Evolutionary conservation across 2,888 invertebrate genomes (phyloP).

Genomic region (Drosophila kanekoi): DNA sequence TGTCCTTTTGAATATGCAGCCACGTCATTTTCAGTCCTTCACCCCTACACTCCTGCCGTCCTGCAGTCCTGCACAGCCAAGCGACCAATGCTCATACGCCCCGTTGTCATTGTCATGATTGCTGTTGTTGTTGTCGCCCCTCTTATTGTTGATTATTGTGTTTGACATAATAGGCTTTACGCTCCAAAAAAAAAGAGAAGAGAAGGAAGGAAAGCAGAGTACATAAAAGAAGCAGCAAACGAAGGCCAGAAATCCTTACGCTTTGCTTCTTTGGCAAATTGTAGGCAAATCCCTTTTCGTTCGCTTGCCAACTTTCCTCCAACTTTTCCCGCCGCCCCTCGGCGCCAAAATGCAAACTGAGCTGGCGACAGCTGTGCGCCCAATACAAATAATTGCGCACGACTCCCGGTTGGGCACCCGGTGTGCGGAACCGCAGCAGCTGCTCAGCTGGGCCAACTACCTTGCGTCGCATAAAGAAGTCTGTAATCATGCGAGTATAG

Average conservation of each 20-base stretch:
- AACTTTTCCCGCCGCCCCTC: constrained; percentile 26
- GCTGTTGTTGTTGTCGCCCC: constrained; percentile 45
- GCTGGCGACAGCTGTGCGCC: constrained; percentile 48
- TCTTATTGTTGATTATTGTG: constrained; percentile 77
- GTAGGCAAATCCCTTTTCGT: constrained; percentile 70
- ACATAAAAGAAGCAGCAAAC: constrained; percentile 26
- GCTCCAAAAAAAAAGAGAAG: constrained; percentile 64
- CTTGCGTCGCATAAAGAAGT: constrained; percentile 28
- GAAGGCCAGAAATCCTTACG: constrained; percentile 60
- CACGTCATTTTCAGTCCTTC: constrained; percentile 59
- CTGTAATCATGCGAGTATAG: constrained; percentile 47
- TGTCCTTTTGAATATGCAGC: constrained; percentile 69
- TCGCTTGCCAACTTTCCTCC: constrained; percentile 57
- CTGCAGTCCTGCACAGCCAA: constrained; percentile 5
- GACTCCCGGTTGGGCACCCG: constrained; percentile 37
- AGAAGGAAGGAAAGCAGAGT: constrained; percentile 16
- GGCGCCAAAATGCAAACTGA: constrained; percentile 44
- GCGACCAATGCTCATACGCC: constrained; percentile 64
- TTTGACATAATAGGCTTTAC: constrained; percentile 81
- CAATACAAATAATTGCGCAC: constrained; percentile 76
- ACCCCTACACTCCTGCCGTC: neutral
- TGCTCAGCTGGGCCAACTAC: constrained; percentile 34
- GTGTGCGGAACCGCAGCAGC: constrained; percentile 31
- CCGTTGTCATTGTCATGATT: constrained; percentile 47
- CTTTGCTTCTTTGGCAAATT: constrained; percentile 74